Conservation (phyloP, 2,797 vertebrate genomes). For the Acanthis flammea region DNA sequence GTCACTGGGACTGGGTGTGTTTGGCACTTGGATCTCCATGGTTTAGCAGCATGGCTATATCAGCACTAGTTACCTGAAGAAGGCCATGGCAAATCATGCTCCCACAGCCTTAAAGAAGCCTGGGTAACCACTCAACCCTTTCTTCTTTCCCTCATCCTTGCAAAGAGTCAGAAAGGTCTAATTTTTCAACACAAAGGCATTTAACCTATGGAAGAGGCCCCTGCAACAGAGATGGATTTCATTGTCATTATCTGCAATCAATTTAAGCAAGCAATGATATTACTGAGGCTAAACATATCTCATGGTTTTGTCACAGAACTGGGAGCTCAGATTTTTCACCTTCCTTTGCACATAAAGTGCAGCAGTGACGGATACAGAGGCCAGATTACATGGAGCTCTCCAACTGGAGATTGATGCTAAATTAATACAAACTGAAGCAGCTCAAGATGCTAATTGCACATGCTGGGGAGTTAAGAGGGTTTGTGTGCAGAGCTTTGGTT, state of each 20-base stretch:
- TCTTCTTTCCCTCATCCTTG: background rate
- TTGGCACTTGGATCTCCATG: background rate
- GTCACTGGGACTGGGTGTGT: background rate
- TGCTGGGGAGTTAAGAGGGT: constrained; percentile 3
- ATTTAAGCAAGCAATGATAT: background rate
- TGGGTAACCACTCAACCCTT: background rate
- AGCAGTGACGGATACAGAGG: background rate
- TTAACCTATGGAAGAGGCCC: background rate
- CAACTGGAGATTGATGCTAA: background rate
- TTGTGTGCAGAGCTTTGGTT: constrained; percentile 1
- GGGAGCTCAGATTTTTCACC: background rate
- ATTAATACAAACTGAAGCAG: constrained; percentile 6
- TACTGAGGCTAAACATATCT: background rate
- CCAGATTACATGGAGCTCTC: background rate
- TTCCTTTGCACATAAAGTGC: background rate
- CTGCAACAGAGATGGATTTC: background rate
- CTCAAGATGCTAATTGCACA: background rate
- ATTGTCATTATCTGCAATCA: background rate
- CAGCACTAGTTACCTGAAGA: background rate
- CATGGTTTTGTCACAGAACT: background rate
- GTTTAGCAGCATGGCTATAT: background rate
- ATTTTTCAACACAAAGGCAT: background rate
- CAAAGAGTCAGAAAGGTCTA: background rate
- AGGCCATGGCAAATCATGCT: background rate
- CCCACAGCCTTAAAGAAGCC: background rate